Evolutionary conservation across 2,113 vertebrate genomes (phyloP).

Genomic region (Actenoides hombroni): DNA sequence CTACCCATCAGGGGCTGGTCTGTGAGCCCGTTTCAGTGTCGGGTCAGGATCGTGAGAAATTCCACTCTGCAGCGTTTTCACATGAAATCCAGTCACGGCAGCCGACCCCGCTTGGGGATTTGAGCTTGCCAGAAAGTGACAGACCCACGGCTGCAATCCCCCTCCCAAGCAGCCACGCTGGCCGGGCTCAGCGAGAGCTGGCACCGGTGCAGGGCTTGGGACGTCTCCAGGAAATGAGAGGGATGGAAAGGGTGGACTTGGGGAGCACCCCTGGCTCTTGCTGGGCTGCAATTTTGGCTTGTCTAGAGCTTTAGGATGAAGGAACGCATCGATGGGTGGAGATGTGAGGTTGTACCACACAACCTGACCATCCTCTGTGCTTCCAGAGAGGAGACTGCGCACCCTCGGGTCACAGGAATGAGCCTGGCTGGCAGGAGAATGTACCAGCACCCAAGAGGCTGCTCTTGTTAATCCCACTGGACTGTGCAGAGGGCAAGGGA

Average conservation of each 20-base stretch:
- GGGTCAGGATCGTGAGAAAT: accelerated
- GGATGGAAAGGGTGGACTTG: background rate
- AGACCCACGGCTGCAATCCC: background rate
- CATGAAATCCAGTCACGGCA: background rate
- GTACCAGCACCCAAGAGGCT: background rate
- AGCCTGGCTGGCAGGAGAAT: accelerated
- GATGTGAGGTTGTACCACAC: accelerated
- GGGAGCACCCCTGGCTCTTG: background rate
- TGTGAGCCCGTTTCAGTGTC: no score
- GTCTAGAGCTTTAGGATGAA: background rate
- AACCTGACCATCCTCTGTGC: no score
- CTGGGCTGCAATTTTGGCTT: accelerated
- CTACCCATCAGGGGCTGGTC: background rate
- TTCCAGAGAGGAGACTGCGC: background rate
- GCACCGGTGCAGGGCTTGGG: accelerated
- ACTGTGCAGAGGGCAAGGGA: accelerated
- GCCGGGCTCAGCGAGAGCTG: accelerated
- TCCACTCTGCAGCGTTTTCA: background rate
- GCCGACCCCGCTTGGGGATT: background rate
- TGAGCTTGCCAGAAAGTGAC: background rate
- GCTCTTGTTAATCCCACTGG: background rate
- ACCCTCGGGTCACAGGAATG: accelerated
- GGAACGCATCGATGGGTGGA: accelerated
- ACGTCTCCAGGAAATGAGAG: accelerated
- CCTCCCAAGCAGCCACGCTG: accelerated